Conservation (phyloP, 2,113 vertebrate genomes). For the Neogobius melanostomus region DNA sequence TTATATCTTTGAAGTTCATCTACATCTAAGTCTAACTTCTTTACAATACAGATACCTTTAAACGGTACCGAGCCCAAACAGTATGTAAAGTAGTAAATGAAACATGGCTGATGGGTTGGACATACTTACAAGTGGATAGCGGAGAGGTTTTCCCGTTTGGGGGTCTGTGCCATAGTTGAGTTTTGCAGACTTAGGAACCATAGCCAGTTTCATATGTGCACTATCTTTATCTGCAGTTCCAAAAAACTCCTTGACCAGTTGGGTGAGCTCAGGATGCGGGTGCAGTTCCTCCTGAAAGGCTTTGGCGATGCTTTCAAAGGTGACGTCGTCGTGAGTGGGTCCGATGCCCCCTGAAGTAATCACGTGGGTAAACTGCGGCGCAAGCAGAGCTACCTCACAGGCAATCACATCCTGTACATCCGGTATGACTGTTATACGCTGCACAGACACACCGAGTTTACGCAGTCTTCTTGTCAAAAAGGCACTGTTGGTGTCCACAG, state of each 20-base stretch:
- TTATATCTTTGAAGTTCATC: no score
- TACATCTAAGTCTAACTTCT: no score
- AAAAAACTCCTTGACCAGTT: slow-evolving; percentile 77
- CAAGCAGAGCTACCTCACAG: slow-evolving; percentile 81
- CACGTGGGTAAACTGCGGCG: slow-evolving; percentile 83
- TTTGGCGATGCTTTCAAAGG: slow-evolving; percentile 88
- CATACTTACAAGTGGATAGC: slow-evolving; percentile 82
- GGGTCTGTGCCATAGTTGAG: slow-evolving; percentile 87
- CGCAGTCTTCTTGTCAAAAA: slow-evolving; percentile 86
- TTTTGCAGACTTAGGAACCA: slow-evolving; percentile 82
- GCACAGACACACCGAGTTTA: slow-evolving; percentile 85
- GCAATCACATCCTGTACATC: slow-evolving; percentile 87
- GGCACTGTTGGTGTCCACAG: slow-evolving; percentile 90
- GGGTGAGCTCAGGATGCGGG: slow-evolving; percentile 83
- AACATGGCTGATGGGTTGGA: neutral
- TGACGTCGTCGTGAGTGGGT: slow-evolving; percentile 94
- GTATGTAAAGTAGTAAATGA: neutral
- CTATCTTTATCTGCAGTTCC: slow-evolving; percentile 62
- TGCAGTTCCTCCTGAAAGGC: slow-evolving; percentile 84
- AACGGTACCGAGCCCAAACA: no score
- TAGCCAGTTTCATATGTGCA: slow-evolving; percentile 85
- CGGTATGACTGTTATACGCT: slow-evolving; percentile 85
- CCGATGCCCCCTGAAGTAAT: slow-evolving; percentile 92
- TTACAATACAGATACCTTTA: no score
- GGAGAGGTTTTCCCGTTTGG: slow-evolving; percentile 73